Percentiles rank a stretch among this genome's conserved stretches.
These are phyloP conservation scores for Spinus olivaceus DNA, from an alignment of 2,797 vertebrate species.

Conservation along the genomic window DNA sequence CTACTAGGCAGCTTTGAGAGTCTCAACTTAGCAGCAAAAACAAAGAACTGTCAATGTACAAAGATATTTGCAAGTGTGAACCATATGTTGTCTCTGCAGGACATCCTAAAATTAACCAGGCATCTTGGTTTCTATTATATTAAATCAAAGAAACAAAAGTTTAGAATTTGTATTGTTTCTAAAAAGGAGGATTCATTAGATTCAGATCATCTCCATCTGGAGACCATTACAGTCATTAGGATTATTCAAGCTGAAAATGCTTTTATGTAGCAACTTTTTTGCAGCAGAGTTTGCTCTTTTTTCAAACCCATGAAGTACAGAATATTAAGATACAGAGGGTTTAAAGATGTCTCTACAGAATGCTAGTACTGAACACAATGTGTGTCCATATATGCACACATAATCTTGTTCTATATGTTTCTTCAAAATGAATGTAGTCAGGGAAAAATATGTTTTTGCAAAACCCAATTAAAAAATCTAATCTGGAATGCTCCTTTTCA, in stretches of 20 bases:
- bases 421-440: not conserved
- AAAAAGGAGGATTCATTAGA: not conserved
- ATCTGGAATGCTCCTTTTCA: not conserved
- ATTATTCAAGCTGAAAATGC: not conserved
- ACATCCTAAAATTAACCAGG: not conserved
- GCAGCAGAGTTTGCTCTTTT: not conserved
- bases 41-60: not conserved
- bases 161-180: not conserved
- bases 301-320: not conserved
- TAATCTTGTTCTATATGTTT: not conserved
- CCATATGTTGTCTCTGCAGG: constrained; percentile 1
- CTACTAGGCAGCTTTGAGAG: not conserved
- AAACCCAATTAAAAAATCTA: not conserved
- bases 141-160: not conserved
- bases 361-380: not conserved
- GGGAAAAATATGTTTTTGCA: not conserved
- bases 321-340: not conserved
- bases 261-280: not conserved
- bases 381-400: too few relatives aligned
- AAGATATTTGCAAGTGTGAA: not conserved
- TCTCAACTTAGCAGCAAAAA: not conserved
- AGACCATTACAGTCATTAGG: not conserved
- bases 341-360: not conserved
- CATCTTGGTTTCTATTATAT: not conserved
- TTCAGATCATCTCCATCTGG: not conserved